Conservation (phyloP, 1,140 invertebrate genomes). For the Drosophila aff. region DNA sequence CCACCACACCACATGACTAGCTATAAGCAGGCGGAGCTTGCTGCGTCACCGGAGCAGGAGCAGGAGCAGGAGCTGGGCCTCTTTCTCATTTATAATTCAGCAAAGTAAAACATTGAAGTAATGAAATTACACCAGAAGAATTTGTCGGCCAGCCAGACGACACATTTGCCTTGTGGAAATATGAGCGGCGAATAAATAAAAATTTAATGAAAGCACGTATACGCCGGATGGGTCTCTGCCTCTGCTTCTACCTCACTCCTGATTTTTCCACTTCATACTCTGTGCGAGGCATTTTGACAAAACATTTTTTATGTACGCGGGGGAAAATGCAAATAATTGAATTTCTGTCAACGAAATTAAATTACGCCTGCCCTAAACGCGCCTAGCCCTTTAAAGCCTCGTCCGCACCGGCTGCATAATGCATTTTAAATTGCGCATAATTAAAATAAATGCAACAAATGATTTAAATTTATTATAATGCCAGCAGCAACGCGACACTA, state of each 20-base stretch:
- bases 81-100: conserved; percentile 79
- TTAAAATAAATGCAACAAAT: conserved; percentile 83
- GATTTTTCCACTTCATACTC: conserved; percentile 10
- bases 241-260: not conserved
- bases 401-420: conserved; percentile 37
- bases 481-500: conserved; percentile 45
- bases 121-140: conserved; percentile 82
- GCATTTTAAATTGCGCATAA: conserved; percentile 79
- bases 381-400: conserved; percentile 39
- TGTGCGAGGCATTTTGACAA: conserved; percentile 64
- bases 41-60: conserved; percentile 25
- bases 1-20: conserved; percentile 63
- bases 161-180: conserved; percentile 48
- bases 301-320: conserved; percentile 41
- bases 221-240: conserved; percentile 50
- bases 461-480: conserved; percentile 83
- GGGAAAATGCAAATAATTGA: conserved; percentile 72
- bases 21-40: conserved; percentile 60
- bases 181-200: conserved; percentile 76
- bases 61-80: not conserved
- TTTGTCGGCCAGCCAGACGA: conserved; percentile 52
- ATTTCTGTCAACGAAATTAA: conserved; percentile 74
- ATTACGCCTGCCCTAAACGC: conserved; percentile 45
- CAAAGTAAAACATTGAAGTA: conserved; percentile 82
- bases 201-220: conserved; percentile 82